Evolutionary conservation across 1,140 invertebrate species (phyloP).

Genomic region (Bombus fervidus): DNA sequence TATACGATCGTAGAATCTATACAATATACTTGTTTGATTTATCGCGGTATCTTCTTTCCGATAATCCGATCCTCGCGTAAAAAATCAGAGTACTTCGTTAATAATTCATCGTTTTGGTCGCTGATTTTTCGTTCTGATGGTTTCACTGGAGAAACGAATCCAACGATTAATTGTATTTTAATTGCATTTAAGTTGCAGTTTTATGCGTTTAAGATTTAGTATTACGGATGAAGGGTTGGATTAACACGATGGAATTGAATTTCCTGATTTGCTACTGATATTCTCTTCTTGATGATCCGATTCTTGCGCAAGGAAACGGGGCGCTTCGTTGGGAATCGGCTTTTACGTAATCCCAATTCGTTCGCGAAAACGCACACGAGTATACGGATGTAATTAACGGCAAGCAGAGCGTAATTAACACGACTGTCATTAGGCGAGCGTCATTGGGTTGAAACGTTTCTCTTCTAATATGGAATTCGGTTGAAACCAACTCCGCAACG

Average conservation of each 20-base stretch:
- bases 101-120: background rate
- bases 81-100: background rate
- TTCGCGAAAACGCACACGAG: conserved; percentile 31
- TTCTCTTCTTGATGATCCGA: background rate
- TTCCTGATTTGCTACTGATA: background rate
- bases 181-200: background rate
- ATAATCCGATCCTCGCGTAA: no score
- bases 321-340: background rate
- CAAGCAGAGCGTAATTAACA: conserved; percentile 48
- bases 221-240: background rate
- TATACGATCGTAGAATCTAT: no score
- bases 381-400: conserved; percentile 49
- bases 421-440: conserved; percentile 47
- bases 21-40: no score
- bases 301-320: no score
- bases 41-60: no score
- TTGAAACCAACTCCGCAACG: background rate
- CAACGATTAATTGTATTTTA: no score
- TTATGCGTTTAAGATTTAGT: background rate
- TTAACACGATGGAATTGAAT: background rate
- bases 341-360: conserved; percentile 45
- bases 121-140: background rate
- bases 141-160: no score
- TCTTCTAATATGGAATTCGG: conserved; percentile 14
- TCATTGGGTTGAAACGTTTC: conserved; percentile 10